Evolutionary conservation across 1,140 invertebrate species (phyloP), one percentile per base, ranked within the genome.

Genomic region (Cephus cinctus): DNA sequence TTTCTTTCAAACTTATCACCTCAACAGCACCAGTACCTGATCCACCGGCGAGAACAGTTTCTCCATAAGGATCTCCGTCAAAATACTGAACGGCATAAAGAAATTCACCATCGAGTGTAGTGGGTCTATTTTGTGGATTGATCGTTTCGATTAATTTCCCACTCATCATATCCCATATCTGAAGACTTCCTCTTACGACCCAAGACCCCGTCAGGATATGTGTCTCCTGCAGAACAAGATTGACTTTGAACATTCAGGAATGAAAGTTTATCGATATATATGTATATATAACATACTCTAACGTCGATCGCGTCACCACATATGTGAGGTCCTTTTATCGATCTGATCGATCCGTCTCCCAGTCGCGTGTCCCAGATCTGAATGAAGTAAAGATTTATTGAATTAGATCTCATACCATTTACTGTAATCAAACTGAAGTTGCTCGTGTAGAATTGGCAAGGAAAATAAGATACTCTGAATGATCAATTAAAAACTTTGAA

Each of bases 281-380:
- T 6, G n/a, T 8, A 27, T 27, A 27, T 27, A 27, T 21, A 35
- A 42, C 34, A 51, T 54, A 68, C 69, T 39, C 40, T 49, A 25
- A 65, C 35, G 41, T 73, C 70, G 15, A 73, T 59, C 5, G 69
- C 63, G 35, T 71, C 67, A 39, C 70, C 69, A 25, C 65, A 71
- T 19, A 73, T 67, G 32, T 65, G 60, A 31, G 67, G 66, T 15
- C 70, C 69, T 32, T 57, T 52, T 23, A 73, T 66, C 3, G 50
- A 43, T 36, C 48, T 50, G 4, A 67, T 50, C 11, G 59, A 63
- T 36, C 65, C 63, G 12, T 43, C 21, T 5, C 23, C 31, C 1
- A 60, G 41, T 40, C 70, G 50, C 3, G 45, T 41, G 34, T 73
- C 70, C 70, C 70, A 73, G 22, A 73, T 63, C 69, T 73, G 42